phyloP scores from a whole-genome alignment of 1,140 invertebrate genomes.

The Agraylea sexmaculata region DNA sequence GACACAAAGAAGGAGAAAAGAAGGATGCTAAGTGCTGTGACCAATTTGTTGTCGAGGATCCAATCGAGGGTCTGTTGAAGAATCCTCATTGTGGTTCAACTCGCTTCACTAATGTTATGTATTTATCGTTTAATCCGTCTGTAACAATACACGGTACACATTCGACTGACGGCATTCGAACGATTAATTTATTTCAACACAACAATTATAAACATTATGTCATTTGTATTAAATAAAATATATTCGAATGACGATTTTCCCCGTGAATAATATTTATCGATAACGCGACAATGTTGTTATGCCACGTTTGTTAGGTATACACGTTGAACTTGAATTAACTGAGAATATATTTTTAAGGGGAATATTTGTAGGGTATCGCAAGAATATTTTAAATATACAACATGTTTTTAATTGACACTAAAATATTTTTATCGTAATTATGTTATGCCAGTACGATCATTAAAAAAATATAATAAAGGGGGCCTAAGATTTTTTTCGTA shows the following conservation, averaged over 20 bases:
- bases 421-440: too few relatives aligned
- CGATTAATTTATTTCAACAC: conserved; percentile 4
- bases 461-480: too few relatives aligned
- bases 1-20: conserved; percentile 32
- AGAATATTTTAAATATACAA: background rate
- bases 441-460: too few relatives aligned
- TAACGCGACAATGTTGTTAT: too few relatives aligned
- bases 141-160: conserved; percentile 1
- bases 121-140: too few relatives aligned
- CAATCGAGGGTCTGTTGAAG: conserved; percentile 19
- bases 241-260: conserved; percentile 13
- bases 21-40: conserved; percentile 22
- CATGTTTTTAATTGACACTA: too few relatives aligned
- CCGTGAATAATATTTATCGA: too few relatives aligned
- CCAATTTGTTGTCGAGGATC: conserved; percentile 25
- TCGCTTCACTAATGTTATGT: too few relatives aligned
- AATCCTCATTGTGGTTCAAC: conserved; percentile 20
- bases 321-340: conserved; percentile 3
- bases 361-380: background rate
- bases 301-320: conserved; percentile 5
- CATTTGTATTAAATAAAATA: conserved; percentile 12
- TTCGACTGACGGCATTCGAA: conserved; percentile 1
- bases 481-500: too few relatives aligned
- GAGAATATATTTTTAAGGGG: conserved; percentile 1
- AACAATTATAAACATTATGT: background rate